phyloP scores from a whole-genome alignment of 2,888 invertebrate genomes.

The Bimastos eiseni region DNA sequence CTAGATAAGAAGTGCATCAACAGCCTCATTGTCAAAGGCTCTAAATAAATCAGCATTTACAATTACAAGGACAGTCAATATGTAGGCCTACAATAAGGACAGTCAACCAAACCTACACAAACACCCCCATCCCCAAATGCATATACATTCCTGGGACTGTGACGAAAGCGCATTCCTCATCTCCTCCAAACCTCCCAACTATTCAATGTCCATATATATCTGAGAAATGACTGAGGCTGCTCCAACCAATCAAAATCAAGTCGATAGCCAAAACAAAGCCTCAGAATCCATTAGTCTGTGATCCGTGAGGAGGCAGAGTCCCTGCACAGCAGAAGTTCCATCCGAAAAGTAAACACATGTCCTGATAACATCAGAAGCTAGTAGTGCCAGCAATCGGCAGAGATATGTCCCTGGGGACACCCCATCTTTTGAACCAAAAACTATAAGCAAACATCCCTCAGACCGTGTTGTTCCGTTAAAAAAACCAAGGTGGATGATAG shows the following conservation, averaged over 20 bases:
- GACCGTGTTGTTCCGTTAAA: too few species aligned
- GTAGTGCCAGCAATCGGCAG: neutral
- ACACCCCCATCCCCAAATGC: neutral
- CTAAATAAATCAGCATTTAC: too few species aligned
- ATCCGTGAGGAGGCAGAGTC: neutral
- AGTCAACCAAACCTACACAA: neutral
- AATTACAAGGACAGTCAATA: too few species aligned
- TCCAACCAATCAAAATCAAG: neutral
- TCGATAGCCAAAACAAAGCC: neutral
- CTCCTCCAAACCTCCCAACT: neutral
- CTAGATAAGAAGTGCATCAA: too few species aligned
- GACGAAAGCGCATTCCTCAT: neutral
- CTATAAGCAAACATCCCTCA: too few species aligned
- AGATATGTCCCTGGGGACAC: too few species aligned
- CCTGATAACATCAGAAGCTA: neutral
- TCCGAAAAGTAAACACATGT: neutral
- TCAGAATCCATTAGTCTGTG: neutral
- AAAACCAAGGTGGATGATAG: too few species aligned
- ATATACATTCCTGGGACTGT: neutral
- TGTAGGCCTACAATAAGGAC: too few species aligned
- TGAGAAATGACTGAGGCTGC: neutral
- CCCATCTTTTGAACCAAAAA: too few species aligned
- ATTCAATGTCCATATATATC: neutral
- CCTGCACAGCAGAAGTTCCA: neutral
- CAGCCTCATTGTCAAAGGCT: too few species aligned